Percentiles rank a stretch among this genome's conserved stretches.
phyloP scores from a whole-genome alignment of 1,140 invertebrate genomes.

The Pentalonia nigronervosa region DNA sequence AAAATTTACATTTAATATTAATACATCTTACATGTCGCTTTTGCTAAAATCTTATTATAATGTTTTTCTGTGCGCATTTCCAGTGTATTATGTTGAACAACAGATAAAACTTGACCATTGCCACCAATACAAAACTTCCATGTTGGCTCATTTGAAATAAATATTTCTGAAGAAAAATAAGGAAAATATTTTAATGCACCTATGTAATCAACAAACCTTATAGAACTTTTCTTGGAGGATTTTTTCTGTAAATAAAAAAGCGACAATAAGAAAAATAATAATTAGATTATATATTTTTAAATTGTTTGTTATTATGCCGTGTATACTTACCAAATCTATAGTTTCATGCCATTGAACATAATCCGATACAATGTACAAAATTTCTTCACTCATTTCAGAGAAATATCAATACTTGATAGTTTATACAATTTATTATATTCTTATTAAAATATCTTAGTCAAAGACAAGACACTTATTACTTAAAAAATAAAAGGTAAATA shows the following conservation, averaged over 20 bases:
- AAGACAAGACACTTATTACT: background rate
- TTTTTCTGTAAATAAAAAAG: constrained; percentile 40
- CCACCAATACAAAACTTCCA: constrained; percentile 54
- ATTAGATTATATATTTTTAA: background rate
- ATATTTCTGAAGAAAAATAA: constrained; percentile 21
- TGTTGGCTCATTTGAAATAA: background rate
- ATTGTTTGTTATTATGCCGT: background rate
- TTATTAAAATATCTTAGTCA: background rate
- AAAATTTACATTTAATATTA: background rate
- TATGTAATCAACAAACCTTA: background rate
- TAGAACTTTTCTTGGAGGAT: background rate
- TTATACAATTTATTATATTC: background rate
- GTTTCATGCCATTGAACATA: constrained; percentile 31
- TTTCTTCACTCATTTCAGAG: constrained; percentile 26
- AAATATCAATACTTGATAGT: too few species aligned
- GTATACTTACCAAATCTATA: constrained; percentile 16
- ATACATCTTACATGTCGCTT: constrained; percentile 47
- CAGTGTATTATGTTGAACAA: constrained; percentile 37
- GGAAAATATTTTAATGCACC: constrained; percentile 3
- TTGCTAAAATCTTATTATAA: constrained; percentile 44
- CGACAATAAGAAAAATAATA: background rate
- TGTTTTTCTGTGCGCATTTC: constrained; percentile 54
- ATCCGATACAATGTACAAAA: constrained; percentile 43
- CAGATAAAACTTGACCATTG: constrained; percentile 44
- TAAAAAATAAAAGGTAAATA: background rate